Conservation (phyloP, 2,113 vertebrate genomes). For the Fukomys damarensis region DNA sequence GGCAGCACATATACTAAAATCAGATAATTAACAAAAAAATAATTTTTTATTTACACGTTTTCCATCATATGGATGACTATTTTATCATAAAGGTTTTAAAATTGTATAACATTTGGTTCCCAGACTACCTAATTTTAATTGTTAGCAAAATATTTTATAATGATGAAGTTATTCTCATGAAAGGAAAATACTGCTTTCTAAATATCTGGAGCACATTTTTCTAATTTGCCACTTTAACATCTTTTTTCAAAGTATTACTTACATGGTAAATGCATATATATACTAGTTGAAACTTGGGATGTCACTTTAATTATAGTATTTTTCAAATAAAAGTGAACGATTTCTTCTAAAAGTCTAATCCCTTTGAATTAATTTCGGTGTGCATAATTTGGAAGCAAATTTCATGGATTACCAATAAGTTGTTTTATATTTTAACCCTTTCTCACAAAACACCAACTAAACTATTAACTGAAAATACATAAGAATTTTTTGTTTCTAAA, state of each 20-base stretch:
- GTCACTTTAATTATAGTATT: neutral
- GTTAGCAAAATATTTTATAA: constrained; percentile 37
- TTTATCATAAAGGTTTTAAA: neutral
- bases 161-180: constrained; percentile 28
- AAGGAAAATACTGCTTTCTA: constrained; percentile 49
- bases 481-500: constrained; percentile 34
- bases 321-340: constrained; percentile 38
- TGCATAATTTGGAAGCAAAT: constrained; percentile 25
- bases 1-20: too few species aligned
- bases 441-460: constrained; percentile 4
- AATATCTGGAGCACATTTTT: neutral
- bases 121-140: constrained; percentile 23
- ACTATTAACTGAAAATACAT: neutral
- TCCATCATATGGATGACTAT: neutral
- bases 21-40: constrained; percentile 5
- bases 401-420: constrained; percentile 27
- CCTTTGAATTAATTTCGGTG: neutral
- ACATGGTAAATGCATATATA: neutral
- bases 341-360: neutral
- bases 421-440: constrained; percentile 29
- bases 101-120: neutral
- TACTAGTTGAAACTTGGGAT: neutral
- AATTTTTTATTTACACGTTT: constrained; percentile 9
- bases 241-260: constrained; percentile 28
- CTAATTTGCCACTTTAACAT: neutral